These are phyloP conservation scores for Drosophila emarginata DNA, from an alignment of 2,888 invertebrate species.

Conservation along the genomic window DNA sequence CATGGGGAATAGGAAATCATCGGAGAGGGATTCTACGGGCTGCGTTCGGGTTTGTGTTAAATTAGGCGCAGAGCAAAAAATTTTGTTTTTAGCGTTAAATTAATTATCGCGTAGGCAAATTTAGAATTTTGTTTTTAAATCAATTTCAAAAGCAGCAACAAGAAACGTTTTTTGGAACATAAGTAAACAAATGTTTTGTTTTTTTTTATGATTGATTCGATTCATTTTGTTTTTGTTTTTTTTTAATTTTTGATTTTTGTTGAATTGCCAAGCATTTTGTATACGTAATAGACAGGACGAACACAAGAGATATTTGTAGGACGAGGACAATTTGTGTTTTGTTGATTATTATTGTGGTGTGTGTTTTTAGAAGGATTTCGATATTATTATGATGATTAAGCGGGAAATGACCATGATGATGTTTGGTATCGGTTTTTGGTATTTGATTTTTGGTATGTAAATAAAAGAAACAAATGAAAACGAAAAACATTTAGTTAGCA, in stretches of 20 bases:
- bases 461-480: slow-evolving; percentile 80
- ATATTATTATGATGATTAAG: slow-evolving; percentile 78
- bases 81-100: slow-evolving; percentile 59
- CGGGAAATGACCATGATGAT: slow-evolving; percentile 82
- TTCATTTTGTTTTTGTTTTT: slow-evolving; percentile 38
- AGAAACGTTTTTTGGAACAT: slow-evolving; percentile 61
- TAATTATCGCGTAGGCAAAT: slow-evolving; percentile 30
- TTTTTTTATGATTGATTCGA: slow-evolving; percentile 45
- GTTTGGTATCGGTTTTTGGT: slow-evolving; percentile 58
- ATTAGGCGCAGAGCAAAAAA: slow-evolving; percentile 45
- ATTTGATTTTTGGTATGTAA: slow-evolving; percentile 71
- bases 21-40: slow-evolving; percentile 98
- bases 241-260: slow-evolving; percentile 38
- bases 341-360: slow-evolving; percentile 42
- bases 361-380: slow-evolving; percentile 34
- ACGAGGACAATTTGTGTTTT: slow-evolving; percentile 58
- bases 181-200: slow-evolving; percentile 38
- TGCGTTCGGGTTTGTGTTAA: slow-evolving; percentile 82
- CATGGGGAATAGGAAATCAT: slow-evolving; percentile 99
- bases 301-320: slow-evolving; percentile 68
- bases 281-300: slow-evolving; percentile 57
- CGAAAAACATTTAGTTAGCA: slow-evolving; percentile 82
- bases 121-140: slow-evolving; percentile 17
- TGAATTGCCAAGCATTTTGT: slow-evolving; percentile 75
- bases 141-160: slow-evolving; percentile 66